A percentile compares a stretch with the other conserved stretches of the same genome.
phyloP scores from a whole-genome alignment of 2,113 vertebrate species.

The Alosa alosa region DNA sequence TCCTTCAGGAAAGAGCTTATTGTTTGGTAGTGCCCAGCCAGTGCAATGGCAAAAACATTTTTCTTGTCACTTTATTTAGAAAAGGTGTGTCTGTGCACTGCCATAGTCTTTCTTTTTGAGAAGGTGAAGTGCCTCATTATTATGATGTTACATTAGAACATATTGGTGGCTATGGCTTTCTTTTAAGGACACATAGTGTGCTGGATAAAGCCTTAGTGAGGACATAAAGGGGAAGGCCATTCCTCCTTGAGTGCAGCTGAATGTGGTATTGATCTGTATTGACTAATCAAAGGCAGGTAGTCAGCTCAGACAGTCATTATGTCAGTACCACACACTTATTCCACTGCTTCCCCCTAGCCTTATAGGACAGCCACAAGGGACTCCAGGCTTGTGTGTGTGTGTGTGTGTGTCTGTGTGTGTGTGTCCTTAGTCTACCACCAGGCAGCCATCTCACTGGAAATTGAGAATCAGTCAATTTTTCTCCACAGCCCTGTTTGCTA shows the following conservation, averaged over 20 bases:
- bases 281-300: conserved; percentile 44
- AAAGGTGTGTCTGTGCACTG: not conserved
- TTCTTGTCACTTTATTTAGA: not conserved
- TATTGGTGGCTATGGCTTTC: conserved; percentile 16
- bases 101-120: not conserved
- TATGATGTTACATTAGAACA: not conserved
- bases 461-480: conserved; percentile 18
- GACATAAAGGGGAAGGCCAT: conserved; percentile 36
- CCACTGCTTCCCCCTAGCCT: not conserved
- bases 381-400: not conserved
- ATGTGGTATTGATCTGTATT: conserved; percentile 57
- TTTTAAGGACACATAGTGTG: not conserved
- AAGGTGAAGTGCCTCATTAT: not conserved
- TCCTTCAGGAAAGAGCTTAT: not conserved
- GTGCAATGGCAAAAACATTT: not conserved
- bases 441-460: conserved; percentile 9
- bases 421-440: conserved; percentile 6
- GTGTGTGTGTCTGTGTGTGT: conserved; percentile 23
- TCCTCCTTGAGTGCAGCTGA: conserved; percentile 42
- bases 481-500: not conserved
- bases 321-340: conserved; percentile 7
- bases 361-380: not conserved
- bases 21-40: not conserved
- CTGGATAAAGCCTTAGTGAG: not conserved
- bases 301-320: conserved; percentile 21